Evolutionary conservation across 2,888 invertebrate species (phyloP), one percentile per base, ranked within the genome.

Genomic region (Hedychridium roseum): DNA sequence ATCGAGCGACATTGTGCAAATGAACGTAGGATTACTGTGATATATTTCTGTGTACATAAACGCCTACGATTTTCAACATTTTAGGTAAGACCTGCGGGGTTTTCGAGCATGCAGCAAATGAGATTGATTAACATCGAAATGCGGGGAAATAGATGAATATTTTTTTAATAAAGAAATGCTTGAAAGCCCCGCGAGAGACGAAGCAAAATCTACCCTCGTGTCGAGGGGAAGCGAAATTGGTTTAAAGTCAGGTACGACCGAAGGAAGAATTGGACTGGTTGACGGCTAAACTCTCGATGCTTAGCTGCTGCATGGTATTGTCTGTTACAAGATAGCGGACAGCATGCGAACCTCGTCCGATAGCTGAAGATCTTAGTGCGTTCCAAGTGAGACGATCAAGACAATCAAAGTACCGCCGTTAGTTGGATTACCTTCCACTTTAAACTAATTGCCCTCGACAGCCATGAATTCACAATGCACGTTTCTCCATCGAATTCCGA

Each of bases 341-440:
- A 56, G 62, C 64, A 65, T 62, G 60, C 49, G 30, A n/a, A n/a
- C n/a, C n/a, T n/a, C n/a, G n/a, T n/a, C n/a, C n/a, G n/a, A n/a
- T 49, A 27, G 44, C 43, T 44, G 28, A 42, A 46, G 30, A n/a
- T n/a, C n/a, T n/a, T n/a, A n/a, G n/a, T n/a, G n/a, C n/a, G n/a
- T n/a, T n/a, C n/a, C n/a, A n/a, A n/a, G n/a, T n/a, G n/a, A n/a
- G n/a, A n/a, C n/a, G n/a, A n/a, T n/a, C n/a, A n/a, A n/a, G n/a
- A n/a, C n/a, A n/a, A n/a, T n/a, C n/a, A n/a, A n/a, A n/a, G n/a
- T n/a, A n/a, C n/a, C n/a, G n/a, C n/a, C n/a, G n/a, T n/a, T n/a
- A n/a, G n/a, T n/a, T n/a, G n/a, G n/a, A 41, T 20, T 50, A 47
- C 31, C 47, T 46, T 57, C 54, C 68, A 68, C 61, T 68, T 68